Base-by-base conservation (phyloP, 2,797 vertebrate species). In the Sibirionetta formosa region DNA sequence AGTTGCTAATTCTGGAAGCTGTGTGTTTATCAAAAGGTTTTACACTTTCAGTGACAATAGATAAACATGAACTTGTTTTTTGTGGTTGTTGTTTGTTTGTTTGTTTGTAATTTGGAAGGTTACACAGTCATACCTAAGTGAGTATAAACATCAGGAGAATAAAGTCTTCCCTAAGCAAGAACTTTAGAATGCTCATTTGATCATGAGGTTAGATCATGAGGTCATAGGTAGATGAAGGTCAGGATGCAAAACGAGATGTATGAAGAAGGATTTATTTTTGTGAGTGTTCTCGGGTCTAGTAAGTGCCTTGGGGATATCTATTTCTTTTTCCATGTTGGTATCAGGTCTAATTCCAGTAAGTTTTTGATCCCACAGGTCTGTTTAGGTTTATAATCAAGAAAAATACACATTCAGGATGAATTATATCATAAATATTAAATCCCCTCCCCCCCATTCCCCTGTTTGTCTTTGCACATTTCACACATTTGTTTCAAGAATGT, bases 91-190 rank as follows among this genome's bases (percentile, higher is more conserved):
- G 48, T 24, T 48, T 48, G 46, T 48, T 48, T 48, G 48, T 50
- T 24, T 50, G 48, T 50, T 50, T 50, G 48, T 50, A 50, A 57
- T 68, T 64, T 82, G 16, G 29, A 70, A 84, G 6, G 54, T 79
- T 88, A 44, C 24, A 22, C 29, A 53, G 22, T 58, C 22, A 17
- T 75, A 51, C 7, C n/a, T 64, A 78, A 56, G 68, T 48, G 86
- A 86, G 53, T 13, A 40, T 56, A 86, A 96, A 60, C 42, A 20
- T 19, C 65, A 71, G 48, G 38, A 77, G 33, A 86, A 79, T 22
- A 65, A 5, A 27, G 6, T 42, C 17, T 84, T 76, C 33, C 0
- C 3, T 61, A 76, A 40, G 23, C 29, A 85, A 66, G 20, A 3
- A 72, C 36, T 50, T 58, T 35, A 78, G 36, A 51, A 79, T 58